Conservation (phyloP, 2,113 vertebrate species). For the Nerophis lumbriciformis region DNA sequence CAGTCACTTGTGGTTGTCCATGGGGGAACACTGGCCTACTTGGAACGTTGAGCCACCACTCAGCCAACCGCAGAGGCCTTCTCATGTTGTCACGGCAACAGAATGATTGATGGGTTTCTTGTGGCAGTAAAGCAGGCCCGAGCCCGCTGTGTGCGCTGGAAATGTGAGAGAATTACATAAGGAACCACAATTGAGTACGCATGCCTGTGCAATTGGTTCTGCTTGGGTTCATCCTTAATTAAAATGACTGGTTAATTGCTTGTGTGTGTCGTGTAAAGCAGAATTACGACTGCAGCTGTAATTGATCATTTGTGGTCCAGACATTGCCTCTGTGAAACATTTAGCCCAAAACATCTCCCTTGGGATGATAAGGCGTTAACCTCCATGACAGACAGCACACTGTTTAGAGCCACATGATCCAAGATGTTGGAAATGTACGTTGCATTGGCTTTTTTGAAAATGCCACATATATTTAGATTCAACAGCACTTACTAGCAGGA, state of each 20-base stretch:
- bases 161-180: constrained; percentile 9
- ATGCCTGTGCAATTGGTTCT: constrained; percentile 7
- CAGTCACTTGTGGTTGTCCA: constrained; percentile 5
- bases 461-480: constrained; percentile 10
- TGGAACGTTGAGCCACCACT: constrained; percentile 6
- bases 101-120: constrained; percentile 29
- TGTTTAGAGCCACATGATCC: constrained; percentile 39
- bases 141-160: constrained; percentile 3
- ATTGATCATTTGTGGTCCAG: constrained; percentile 29
- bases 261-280: constrained; percentile 8
- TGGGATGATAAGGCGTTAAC: constrained; percentile 42
- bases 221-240: constrained; percentile 1
- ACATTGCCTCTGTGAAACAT: constrained; percentile 10
- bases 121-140: constrained; percentile 1
- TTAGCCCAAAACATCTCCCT: constrained; percentile 30
- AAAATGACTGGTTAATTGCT: background rate
- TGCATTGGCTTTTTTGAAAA: constrained; percentile 9
- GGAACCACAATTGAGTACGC: background rate
- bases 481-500: background rate
- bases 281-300: constrained; percentile 25
- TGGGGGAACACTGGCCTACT: background rate
- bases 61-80: background rate
- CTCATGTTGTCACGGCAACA: constrained; percentile 18
- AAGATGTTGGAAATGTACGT: constrained; percentile 22
- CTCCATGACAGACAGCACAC: constrained; percentile 34